These are phyloP conservation scores for Empidonax alnorum DNA, from an alignment of 2,113 vertebrate genomes.

Conservation along the genomic window DNA sequence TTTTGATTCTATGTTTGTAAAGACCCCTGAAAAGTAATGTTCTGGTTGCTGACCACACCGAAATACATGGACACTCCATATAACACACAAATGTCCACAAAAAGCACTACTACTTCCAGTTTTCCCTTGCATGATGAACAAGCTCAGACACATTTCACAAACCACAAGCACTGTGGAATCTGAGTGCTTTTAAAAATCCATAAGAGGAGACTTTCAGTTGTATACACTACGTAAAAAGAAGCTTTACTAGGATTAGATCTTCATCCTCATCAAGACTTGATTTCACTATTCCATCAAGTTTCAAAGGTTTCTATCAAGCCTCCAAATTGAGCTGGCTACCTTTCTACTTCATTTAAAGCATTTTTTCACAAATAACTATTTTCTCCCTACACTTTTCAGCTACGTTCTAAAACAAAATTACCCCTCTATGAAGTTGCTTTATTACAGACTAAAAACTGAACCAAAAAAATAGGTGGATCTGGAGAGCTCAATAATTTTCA, in stretches of 20 bases:
- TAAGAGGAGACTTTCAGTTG: background rate
- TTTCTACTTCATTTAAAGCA: background rate
- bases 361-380: background rate
- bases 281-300: background rate
- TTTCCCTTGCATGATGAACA: background rate
- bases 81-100: background rate
- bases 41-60: background rate
- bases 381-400: background rate
- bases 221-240: background rate
- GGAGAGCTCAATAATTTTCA: background rate
- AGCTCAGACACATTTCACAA: background rate
- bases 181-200: background rate
- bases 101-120: background rate
- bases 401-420: background rate
- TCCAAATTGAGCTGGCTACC: background rate
- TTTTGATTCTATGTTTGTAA: background rate
- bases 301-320: background rate
- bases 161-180: background rate
- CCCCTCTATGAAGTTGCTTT: background rate
- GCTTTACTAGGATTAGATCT: background rate
- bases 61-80: background rate
- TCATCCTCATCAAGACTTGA: background rate
- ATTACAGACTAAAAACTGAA: background rate
- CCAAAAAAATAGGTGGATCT: background rate
- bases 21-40: background rate